Evolutionary conservation across 1,140 invertebrate species (phyloP).

Genomic region (Odontomachus brunneus): DNA sequence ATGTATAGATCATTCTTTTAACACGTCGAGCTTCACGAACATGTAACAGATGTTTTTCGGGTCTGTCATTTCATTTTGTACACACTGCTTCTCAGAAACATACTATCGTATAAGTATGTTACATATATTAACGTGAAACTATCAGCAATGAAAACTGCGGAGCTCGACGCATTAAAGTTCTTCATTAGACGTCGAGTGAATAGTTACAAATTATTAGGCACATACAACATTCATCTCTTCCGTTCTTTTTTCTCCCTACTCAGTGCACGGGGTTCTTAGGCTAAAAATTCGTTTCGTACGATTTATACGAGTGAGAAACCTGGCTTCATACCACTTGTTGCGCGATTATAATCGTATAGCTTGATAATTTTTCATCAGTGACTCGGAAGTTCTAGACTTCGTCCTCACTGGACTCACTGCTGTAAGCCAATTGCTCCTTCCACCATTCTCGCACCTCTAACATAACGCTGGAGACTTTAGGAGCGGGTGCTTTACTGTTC

Average conservation of each 20-base stretch:
- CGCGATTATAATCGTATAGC: not conserved
- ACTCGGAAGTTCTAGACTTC: slow-evolving; percentile 73
- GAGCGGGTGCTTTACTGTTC: slow-evolving; percentile 80
- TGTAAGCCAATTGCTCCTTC: slow-evolving; percentile 88
- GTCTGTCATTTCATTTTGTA: not conserved
- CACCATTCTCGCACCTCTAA: slow-evolving; percentile 89
- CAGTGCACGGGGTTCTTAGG: slow-evolving; percentile 27
- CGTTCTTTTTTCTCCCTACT: not conserved
- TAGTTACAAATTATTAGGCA: slow-evolving; percentile 61
- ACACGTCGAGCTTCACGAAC: slow-evolving; percentile 29
- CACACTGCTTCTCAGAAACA: slow-evolving; percentile 5
- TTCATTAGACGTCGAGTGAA: not conserved
- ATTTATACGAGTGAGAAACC: slow-evolving; percentile 3
- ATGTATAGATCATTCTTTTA: slow-evolving; percentile 39
- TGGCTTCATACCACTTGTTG: not conserved
- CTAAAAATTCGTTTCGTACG: slow-evolving; percentile 38
- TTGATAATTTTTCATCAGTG: not conserved
- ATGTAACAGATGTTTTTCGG: not conserved
- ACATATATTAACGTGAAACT: slow-evolving; percentile 19
- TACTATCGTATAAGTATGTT: no score
- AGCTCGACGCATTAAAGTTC: slow-evolving; percentile 35
- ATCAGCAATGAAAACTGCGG: not conserved
- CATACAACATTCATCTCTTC: slow-evolving; percentile 33
- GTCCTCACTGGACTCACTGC: slow-evolving; percentile 87
- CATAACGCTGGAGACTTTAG: slow-evolving; percentile 86